These are phyloP conservation scores for Dendrolimus kikuchii DNA, from an alignment of 1,140 invertebrate species.

Conservation along the genomic window DNA sequence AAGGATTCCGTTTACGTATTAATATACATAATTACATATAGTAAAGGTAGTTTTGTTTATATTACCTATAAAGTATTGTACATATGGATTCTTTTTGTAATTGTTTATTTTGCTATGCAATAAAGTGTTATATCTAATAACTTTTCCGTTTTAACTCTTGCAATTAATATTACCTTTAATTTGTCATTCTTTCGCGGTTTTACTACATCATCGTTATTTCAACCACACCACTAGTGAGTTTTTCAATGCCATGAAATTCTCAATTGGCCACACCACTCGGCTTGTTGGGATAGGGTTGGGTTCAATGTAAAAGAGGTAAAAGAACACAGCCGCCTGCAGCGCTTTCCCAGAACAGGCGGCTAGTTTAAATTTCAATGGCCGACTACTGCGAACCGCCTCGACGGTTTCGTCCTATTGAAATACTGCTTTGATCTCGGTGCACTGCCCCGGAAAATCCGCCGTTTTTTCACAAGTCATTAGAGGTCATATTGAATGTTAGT, in stretches of 20 bases:
- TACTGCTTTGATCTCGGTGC: constrained; percentile 40
- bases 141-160: too few species aligned
- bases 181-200: too few species aligned
- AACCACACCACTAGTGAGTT: too few species aligned
- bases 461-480: constrained; percentile 3
- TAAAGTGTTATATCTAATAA: too few species aligned
- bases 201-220: too few species aligned
- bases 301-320: constrained; percentile 20
- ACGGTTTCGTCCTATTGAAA: constrained; percentile 50
- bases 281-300: constrained; percentile 29
- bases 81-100: too few species aligned
- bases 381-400: constrained; percentile 41
- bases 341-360: constrained; percentile 37
- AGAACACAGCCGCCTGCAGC: constrained; percentile 11
- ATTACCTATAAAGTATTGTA: too few species aligned
- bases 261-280: constrained; percentile 15
- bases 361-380: constrained; percentile 57
- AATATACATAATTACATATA: too few species aligned
- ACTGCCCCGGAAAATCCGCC: constrained; percentile 9
- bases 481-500: constrained; percentile 2
- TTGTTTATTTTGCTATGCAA: too few species aligned
- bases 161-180: too few species aligned
- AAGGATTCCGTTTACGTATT: too few species aligned
- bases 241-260: background rate
- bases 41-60: too few species aligned